Base-by-base conservation (phyloP, 2,888 invertebrate genomes). In the Monopis laevigella region DNA sequence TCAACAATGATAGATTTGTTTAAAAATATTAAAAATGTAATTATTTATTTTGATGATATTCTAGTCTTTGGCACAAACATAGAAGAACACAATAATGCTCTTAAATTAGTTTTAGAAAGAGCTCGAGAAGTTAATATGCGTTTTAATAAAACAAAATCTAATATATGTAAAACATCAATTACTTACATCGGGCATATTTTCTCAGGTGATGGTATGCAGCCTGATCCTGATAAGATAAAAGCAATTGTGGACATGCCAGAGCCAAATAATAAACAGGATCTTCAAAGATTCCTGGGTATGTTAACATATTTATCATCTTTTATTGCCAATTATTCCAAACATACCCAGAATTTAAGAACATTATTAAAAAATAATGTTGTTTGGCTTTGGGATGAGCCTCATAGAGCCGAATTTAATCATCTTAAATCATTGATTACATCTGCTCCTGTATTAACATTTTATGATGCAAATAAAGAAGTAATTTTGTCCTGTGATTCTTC, bases 321-420 rank as follows among this genome's bases (percentile, higher is more conserved):
- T 21, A 47, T 50, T 26, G 10, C 38, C 41, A 41, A 50, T 26
- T 17, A 45, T 6, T 49, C 51, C 17, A 12, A 44, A 16, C 28
- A 41, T 30, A 42, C 35, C n/a, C 7, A 35, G 19, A 10, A 12
- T 27, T 13, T 48, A 14, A 35, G 44, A 35, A 12, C 30, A 12
- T 40, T 58, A 8, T 39, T 56, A 11, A 45, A 49, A 24, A 53
- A 56, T 42, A 42, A 56, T 28, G 42, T 26, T 28, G 34, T 29
- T 16, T 62, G 50, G 48, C 11, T 28, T 3, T 62, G 55, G 58
- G 35, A 45, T 39, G 44, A 44, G 3, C n/a, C 43, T n/a, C 55
- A 56, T 45, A 44, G 53, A 14, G n/a, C 42, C 16, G 45, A 40
- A 19, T 48, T 49, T 38, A 38, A 42, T 19, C 28, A 41, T 7